A percentile compares a stretch with the other conserved stretches of the same genome.
Conservation (phyloP, 2,797 vertebrate genomes). For the Artibeus jamaicensis region DNA sequence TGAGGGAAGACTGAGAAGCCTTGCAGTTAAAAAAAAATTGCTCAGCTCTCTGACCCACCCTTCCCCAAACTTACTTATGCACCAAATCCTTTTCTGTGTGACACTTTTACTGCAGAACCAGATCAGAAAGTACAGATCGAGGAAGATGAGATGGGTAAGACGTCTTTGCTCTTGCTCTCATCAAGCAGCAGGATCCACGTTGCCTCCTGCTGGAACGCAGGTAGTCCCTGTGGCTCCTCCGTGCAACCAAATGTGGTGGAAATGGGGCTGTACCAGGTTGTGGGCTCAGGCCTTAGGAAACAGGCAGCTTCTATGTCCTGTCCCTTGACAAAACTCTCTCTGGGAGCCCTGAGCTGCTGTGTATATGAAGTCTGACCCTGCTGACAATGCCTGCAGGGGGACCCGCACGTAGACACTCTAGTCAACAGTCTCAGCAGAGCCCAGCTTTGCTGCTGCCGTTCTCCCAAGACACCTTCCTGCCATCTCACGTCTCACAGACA, state of each 20-base stretch:
- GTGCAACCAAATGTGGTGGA: neutral
- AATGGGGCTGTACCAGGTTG: neutral
- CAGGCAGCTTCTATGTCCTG: neutral
- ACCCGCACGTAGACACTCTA: rapidly evolving
- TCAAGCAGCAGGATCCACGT: neutral
- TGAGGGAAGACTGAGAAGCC: neutral
- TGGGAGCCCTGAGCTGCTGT: neutral
- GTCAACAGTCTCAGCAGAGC: neutral
- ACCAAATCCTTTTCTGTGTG: neutral
- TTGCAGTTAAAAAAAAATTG: neutral
- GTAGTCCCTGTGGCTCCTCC: neutral
- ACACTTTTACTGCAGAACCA: neutral
- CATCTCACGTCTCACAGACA: neutral
- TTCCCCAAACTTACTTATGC: neutral
- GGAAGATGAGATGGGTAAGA: neutral
- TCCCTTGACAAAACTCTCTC: neutral
- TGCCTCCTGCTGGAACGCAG: neutral
- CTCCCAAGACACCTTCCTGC: neutral
- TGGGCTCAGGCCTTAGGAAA: neutral
- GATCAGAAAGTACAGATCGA: neutral
- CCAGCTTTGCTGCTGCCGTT: neutral
- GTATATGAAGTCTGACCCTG: neutral
- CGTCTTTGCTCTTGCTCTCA: neutral
- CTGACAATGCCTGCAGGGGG: too few species aligned
- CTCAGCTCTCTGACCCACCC: neutral